These are phyloP conservation scores for Sympetrum striolatum DNA, from an alignment of 2,888 invertebrate species.

Conservation along the genomic window DNA sequence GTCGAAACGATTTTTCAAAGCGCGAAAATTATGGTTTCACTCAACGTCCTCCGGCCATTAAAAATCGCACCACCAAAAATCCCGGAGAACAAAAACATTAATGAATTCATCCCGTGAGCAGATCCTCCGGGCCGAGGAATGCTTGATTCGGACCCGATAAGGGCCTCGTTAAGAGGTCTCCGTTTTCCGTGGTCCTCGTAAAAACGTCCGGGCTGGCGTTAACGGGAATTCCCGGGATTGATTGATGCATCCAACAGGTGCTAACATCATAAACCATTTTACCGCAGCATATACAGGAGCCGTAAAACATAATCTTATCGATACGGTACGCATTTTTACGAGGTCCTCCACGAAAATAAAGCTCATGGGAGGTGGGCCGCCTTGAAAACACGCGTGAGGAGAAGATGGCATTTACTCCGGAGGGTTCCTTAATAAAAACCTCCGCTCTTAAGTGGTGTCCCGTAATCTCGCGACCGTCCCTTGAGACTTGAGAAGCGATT, in stretches of 20 bases:
- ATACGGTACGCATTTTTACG: neutral
- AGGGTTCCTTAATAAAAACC: neutral
- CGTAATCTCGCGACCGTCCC: neutral
- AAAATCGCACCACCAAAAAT: neutral
- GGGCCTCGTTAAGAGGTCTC: neutral
- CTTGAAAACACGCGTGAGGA: neutral
- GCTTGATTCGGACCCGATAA: neutral
- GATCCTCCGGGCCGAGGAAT: neutral
- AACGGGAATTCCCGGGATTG: neutral
- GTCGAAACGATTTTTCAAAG: neutral
- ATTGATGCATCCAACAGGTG: slow-evolving; percentile 4
- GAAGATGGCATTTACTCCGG: neutral
- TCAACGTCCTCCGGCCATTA: neutral
- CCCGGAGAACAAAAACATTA: neutral
- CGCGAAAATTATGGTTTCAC: neutral
- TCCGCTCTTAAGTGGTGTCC: neutral
- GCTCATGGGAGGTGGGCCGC: neutral
- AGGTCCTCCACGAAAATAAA: neutral
- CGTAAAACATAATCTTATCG: neutral
- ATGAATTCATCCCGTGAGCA: neutral
- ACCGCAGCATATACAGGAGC: neutral
- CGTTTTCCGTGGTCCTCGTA: neutral
- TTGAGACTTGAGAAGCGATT: neutral
- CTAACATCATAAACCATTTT: slow-evolving; percentile 17
- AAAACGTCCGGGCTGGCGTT: neutral